Evolutionary conservation across 2,797 vertebrate genomes (phyloP).

Genomic region (Neopelma chrysocephalum): DNA sequence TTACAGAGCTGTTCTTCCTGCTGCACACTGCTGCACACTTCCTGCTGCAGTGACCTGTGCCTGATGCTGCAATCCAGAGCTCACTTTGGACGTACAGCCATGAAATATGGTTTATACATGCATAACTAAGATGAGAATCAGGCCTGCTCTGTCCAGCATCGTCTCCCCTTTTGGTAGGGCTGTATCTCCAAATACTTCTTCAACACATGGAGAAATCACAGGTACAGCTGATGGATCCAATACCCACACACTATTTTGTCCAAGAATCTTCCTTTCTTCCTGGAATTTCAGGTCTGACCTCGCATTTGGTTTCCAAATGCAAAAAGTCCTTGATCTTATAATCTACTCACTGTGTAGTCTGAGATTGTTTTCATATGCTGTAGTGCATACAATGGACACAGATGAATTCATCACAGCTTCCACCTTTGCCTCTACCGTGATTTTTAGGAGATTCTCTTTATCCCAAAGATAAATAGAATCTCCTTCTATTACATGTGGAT

Average conservation of each 20-base stretch:
- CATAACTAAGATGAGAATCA: not conserved
- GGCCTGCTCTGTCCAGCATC: not conserved
- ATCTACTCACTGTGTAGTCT: not conserved
- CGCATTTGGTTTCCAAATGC: not conserved
- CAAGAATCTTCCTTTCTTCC: not conserved
- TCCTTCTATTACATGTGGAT: not conserved
- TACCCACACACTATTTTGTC: not conserved
- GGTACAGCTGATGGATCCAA: not conserved
- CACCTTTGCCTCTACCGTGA: not conserved
- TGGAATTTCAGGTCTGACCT: not conserved
- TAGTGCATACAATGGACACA: not conserved
- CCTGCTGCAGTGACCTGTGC: too few relatives aligned
- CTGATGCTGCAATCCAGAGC: not conserved
- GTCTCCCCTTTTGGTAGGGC: not conserved
- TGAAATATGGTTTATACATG: not conserved
- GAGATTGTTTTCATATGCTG: not conserved
- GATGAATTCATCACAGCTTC: not conserved
- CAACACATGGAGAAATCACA: not conserved
- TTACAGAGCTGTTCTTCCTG: not conserved
- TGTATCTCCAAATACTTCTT: not conserved
- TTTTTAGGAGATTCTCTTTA: conserved; percentile 16
- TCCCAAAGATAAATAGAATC: not conserved
- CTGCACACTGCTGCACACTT: too few relatives aligned
- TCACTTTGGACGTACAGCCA: not conserved
- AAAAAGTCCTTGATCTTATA: not conserved